Base-by-base conservation (phyloP, 1,140 invertebrate species). In the Leptinotarsa defecta region DNA sequence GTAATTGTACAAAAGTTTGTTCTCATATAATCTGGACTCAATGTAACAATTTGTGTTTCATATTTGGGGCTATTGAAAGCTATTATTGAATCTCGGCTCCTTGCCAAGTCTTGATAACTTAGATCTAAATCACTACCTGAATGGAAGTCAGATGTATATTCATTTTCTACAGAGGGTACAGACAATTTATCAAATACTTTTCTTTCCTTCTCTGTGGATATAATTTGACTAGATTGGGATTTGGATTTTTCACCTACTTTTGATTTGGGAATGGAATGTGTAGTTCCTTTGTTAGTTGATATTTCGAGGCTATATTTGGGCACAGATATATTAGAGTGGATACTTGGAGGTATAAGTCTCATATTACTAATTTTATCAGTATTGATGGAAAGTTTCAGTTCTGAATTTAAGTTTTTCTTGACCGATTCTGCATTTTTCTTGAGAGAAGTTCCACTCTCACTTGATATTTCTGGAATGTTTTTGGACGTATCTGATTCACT, bases 401-500 rank as follows among this genome's bases (percentile, higher is more conserved):
- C 52, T 3, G 64, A 20, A 65, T 65, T 65, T 70, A 13, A 73
- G 48, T n/a, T 73, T 43, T 52, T 74, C 48, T 43, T 73, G 24
- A 76, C 74, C 19, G 71, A 74, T 69, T 76, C 68, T 43, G 48
- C 48, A 64, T 76, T 76, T 68, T 73, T 67, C 48, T 74, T 74
- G n/a, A 76, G 48, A 17, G 76, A 77, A 57, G 74, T 71, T 13
- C 68, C 65, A 76, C 81, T 84, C 78, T 85, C 84, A 48, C 76
- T 82, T 0, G 84, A 81, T 75, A 85, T 82, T 67, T 84, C 83
- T 13, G 84, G 84, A 77, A 85, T 85, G 76, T 85, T 84, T 74
- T 84, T 85, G 4, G 84, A 85, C 34, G 84, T 85, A 77, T 85
- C 84, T 4, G 83, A 85, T 68, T 84, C 84, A 64, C 78, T 80